Evolutionary conservation across 2,113 vertebrate genomes (phyloP).

Genomic region (Neomonachus schauinslandi): DNA sequence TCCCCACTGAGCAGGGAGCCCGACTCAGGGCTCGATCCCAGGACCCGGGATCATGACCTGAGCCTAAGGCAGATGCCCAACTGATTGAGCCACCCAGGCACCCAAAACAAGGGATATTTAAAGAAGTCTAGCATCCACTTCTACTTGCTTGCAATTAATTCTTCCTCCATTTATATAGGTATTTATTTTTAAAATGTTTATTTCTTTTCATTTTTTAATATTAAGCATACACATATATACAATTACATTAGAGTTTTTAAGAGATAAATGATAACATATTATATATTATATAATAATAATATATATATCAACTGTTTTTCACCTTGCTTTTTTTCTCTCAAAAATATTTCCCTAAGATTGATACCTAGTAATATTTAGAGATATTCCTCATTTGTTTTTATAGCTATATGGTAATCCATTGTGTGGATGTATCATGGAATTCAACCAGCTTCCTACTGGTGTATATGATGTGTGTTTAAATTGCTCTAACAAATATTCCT

Average conservation of each 20-base stretch:
- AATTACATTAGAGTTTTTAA: not conserved
- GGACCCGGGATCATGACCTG: too few species aligned
- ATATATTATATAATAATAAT: not conserved
- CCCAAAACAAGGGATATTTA: not conserved
- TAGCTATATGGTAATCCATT: not conserved
- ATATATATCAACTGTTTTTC: not conserved
- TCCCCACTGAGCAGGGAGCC: too few species aligned
- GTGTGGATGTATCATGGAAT: not conserved
- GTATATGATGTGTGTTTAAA: not conserved
- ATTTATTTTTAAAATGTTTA: not conserved
- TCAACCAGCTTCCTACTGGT: not conserved
- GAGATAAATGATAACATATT: not conserved
- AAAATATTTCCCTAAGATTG: not conserved
- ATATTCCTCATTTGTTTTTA: not conserved
- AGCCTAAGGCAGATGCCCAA: too few species aligned
- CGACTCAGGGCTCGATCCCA: too few species aligned
- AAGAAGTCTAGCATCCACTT: not conserved
- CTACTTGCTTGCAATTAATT: not conserved
- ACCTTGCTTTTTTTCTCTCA: not conserved
- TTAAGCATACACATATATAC: not conserved
- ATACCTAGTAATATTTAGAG: not conserved
- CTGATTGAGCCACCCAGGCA: too few species aligned
- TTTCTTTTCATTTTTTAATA: not conserved
- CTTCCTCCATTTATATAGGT: not conserved
- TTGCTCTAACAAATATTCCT: not conserved